Conservation (phyloP, 1,140 invertebrate species). For the Ridgeia piscesae region DNA sequence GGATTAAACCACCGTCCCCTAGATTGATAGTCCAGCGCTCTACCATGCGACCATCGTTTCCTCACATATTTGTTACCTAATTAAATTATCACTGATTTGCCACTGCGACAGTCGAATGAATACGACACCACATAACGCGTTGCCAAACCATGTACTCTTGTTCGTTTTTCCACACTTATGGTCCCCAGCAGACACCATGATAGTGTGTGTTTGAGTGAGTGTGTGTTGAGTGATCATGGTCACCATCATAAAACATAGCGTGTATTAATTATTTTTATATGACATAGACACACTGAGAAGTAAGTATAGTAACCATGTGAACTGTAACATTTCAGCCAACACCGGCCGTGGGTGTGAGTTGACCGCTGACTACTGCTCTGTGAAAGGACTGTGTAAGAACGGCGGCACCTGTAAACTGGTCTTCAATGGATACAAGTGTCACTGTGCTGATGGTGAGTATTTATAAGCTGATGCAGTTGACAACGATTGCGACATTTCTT, state of each 20-base stretch:
- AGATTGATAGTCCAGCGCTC: too few relatives aligned
- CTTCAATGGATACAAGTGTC: constrained; percentile 8
- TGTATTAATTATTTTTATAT: too few relatives aligned
- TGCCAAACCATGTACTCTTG: too few relatives aligned
- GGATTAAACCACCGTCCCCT: too few relatives aligned
- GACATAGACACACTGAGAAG: neutral
- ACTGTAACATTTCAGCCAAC: neutral
- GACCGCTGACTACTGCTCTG: constrained; percentile 9
- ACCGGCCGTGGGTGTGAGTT: constrained; percentile 8
- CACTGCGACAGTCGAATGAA: too few relatives aligned
- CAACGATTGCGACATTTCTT: neutral
- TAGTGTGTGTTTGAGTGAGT: too few relatives aligned
- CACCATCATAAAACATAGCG: neutral
- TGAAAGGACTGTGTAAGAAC: constrained; percentile 10
- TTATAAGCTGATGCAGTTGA: neutral
- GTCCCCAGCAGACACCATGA: too few relatives aligned
- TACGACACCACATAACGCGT: too few relatives aligned
- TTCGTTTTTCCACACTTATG: too few relatives aligned
- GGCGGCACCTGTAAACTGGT: neutral
- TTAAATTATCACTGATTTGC: too few relatives aligned
- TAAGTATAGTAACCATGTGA: neutral
- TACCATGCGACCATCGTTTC: too few relatives aligned
- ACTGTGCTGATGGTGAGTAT: neutral
- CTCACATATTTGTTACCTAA: too few relatives aligned
- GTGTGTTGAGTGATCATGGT: neutral